Conservation (phyloP, 2,888 invertebrate species). For the Ecdyonurus torrentis region DNA sequence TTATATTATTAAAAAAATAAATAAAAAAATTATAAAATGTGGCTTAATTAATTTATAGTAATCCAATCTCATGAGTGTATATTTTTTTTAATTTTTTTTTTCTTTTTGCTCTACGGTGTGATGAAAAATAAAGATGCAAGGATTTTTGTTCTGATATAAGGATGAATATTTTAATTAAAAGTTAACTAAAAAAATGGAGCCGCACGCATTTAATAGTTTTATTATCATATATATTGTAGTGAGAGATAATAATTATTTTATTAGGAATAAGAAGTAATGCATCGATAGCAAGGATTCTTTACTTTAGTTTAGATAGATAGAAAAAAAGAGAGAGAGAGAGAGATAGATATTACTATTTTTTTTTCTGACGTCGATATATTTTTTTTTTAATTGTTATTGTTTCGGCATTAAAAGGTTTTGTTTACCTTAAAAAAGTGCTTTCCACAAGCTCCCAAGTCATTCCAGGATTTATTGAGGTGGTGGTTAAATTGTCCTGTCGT, state of each 20-base stretch:
- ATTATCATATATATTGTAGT: not conserved
- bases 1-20: not conserved
- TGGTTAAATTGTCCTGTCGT: slow-evolving; percentile 13
- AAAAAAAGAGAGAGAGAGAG: slow-evolving; percentile 8
- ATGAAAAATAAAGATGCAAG: slow-evolving; percentile 9
- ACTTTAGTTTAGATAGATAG: slow-evolving; percentile 4
- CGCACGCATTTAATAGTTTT: too few species aligned
- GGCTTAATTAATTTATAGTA: not conserved
- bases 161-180: slow-evolving; percentile 11
- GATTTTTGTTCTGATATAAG: slow-evolving; percentile 3
- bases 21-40: not conserved
- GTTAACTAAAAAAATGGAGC: slow-evolving; percentile 1
- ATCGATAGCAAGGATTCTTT: slow-evolving; percentile 1
- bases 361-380: too few species aligned
- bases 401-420: slow-evolving; percentile 7
- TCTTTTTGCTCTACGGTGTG: not conserved
- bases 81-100: too few species aligned
- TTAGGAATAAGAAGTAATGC: not conserved
- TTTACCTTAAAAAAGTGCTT: slow-evolving; percentile 14
- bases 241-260: not conserved
- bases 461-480: slow-evolving; percentile 15
- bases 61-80: not conserved
- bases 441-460: slow-evolving; percentile 14
- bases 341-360: too few species aligned
- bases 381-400: slow-evolving; percentile 12